Base-by-base conservation (phyloP, 2,797 vertebrate species). In the Poeciliopsis infans region DNA sequence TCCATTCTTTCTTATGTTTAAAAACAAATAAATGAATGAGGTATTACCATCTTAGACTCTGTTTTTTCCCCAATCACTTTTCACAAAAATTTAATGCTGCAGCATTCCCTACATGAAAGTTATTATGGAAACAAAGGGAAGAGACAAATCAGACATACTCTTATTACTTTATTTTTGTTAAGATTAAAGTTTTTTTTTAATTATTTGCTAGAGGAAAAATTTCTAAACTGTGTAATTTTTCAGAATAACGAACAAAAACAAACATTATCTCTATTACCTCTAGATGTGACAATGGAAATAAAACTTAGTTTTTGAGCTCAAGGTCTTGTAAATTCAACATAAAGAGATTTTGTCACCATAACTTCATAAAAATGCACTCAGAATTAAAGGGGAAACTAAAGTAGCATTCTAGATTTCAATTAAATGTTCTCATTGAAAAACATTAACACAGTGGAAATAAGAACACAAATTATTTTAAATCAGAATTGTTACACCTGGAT, bases 21-120 rank as follows among this genome's bases (percentile, higher is more conserved):
- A 94, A 90, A 71, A 71, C 43, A 95, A 94, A 96, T 96, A 96
- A 96, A 96, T 91, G 89, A 91, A 91, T 93, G 92, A 94, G 90
- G 91, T 91, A 79, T 79, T 80, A 88, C 86, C 76, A 47, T 85
- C 69, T 77, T 55, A 28, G 72, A 72, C 70, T 87, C 70, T 49
- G n/a, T 86, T 28, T 45, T 13, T 5, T 15, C 1, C 4, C 39
- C 39, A 39, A 70, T 70, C 41, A 15, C 25, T 70, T 70, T 43
- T n/a, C 66, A 45, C 25, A 15, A 41, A 68, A 69, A 5, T 41
- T 13, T 69, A 1, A 12, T 15, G 5, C 39, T 69, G 66, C 15
- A 43, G 7, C 25, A n/a, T 15, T 43, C 11, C 4, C 25, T 70
- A 46, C 4, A n/a, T 25, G 10, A 41, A 25, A 39, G 8, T 39